A percentile compares a stretch with the other conserved stretches of the same genome.
These are phyloP conservation scores for Lacerta bilineata DNA, from an alignment of 2,797 vertebrate species.

Conservation along the genomic window DNA sequence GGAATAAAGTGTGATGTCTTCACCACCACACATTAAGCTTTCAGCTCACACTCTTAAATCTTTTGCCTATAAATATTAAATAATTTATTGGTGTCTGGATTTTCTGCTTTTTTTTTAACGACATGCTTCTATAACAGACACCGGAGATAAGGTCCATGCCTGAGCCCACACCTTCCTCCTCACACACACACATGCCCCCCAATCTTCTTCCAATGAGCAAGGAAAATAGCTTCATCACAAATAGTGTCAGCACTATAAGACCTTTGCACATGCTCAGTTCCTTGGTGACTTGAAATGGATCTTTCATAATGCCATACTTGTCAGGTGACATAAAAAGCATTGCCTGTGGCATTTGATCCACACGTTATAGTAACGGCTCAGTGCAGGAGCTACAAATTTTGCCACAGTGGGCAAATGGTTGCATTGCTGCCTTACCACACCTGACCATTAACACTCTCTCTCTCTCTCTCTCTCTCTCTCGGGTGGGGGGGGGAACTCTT, in stretches of 20 bases:
- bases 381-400: no score
- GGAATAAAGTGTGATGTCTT: slow-evolving; percentile 31
- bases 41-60: slow-evolving; percentile 36
- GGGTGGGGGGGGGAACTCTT: no score
- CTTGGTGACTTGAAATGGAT: not conserved
- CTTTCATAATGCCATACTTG: not conserved
- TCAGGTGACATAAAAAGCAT: not conserved
- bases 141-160: slow-evolving; percentile 7
- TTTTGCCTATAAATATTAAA: slow-evolving; percentile 47
- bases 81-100: slow-evolving; percentile 16
- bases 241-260: not conserved
- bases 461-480: no score
- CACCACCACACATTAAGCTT: not conserved
- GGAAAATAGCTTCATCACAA: not conserved
- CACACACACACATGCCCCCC: not conserved
- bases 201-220: slow-evolving; percentile 8
- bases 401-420: no score
- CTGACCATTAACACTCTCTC: no score
- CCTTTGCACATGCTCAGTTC: not conserved
- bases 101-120: slow-evolving; percentile 13
- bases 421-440: no score
- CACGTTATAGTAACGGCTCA: not conserved
- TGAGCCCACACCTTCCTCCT: not conserved
- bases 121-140: slow-evolving; percentile 33
- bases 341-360: not conserved